These are phyloP conservation scores for Oxytorus armatus DNA, from an alignment of 2,888 invertebrate species.

Conservation along the genomic window DNA sequence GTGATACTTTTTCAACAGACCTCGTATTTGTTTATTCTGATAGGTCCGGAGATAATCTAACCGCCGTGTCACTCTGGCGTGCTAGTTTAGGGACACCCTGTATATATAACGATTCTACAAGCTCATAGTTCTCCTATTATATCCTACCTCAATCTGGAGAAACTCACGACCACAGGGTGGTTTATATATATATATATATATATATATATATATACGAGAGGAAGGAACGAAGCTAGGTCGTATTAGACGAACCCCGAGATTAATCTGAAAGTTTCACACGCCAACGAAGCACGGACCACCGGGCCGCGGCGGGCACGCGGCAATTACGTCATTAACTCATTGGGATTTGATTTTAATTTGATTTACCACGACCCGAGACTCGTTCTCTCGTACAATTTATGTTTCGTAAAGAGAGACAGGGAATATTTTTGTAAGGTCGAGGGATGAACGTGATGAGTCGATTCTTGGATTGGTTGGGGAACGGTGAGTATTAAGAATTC, in stretches of 20 bases:
- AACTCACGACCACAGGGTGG: conserved; percentile 36
- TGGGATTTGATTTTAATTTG: conserved; percentile 68
- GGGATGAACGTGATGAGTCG: neutral
- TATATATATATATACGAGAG: conserved; percentile 15
- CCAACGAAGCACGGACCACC: conserved; percentile 19
- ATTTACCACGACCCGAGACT: conserved; percentile 37
- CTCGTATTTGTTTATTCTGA: no score
- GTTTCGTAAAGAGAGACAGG: conserved; percentile 1
- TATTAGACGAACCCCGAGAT: conserved; percentile 70
- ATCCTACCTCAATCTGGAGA: conserved; percentile 65
- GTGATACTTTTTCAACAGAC: no score
- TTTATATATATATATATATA: conserved; percentile 4
- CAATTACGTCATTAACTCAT: conserved; percentile 69
- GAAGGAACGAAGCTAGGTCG: conserved; percentile 37
- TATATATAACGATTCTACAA: no score
- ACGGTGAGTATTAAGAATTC: no score
- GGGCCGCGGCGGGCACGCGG: conserved; percentile 13
- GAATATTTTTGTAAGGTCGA: neutral
- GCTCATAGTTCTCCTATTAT: conserved; percentile 45
- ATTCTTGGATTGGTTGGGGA: neutral
- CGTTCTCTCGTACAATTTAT: conserved; percentile 25
- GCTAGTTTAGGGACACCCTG: no score
- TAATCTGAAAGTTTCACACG: conserved; percentile 73
- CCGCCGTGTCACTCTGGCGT: no score
- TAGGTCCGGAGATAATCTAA: no score